A percentile compares a stretch with the other conserved stretches of the same genome.
These are phyloP conservation scores for Meles meles DNA, from an alignment of 2,113 vertebrate genomes.

Conservation along the genomic window DNA sequence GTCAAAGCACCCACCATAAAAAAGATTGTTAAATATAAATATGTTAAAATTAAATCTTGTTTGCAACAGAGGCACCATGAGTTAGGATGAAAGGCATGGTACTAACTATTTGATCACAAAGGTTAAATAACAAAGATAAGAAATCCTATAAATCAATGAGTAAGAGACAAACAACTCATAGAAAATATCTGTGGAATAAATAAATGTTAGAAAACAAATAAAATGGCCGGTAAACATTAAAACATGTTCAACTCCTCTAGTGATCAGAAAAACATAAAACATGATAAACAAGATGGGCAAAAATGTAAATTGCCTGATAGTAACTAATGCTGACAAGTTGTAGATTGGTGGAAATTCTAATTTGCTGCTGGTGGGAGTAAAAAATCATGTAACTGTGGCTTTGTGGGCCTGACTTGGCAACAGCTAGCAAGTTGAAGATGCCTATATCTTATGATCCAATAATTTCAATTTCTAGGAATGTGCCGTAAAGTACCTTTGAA, in stretches of 20 bases:
- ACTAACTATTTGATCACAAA: neutral
- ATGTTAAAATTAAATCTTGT: neutral
- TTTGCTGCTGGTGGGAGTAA: neutral
- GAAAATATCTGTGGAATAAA: neutral
- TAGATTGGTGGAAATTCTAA: neutral
- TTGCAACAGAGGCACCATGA: neutral
- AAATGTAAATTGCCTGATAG: neutral
- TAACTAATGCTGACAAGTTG: neutral
- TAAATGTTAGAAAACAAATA: neutral
- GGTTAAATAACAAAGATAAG: neutral
- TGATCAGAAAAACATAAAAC: neutral
- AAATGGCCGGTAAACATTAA: conserved; percentile 2
- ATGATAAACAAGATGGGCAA: neutral
- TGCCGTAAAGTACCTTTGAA: neutral
- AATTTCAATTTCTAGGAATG: neutral
- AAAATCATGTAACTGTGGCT: neutral
- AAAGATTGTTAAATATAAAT: neutral
- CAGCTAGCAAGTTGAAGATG: neutral
- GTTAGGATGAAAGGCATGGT: neutral
- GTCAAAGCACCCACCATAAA: neutral
- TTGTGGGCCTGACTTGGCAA: neutral
- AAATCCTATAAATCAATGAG: neutral
- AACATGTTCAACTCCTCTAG: neutral
- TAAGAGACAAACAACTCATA: neutral
- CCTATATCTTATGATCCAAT: neutral